Base-by-base conservation (phyloP, 1,140 invertebrate genomes). In the Thalassaphorura encarpata region DNA sequence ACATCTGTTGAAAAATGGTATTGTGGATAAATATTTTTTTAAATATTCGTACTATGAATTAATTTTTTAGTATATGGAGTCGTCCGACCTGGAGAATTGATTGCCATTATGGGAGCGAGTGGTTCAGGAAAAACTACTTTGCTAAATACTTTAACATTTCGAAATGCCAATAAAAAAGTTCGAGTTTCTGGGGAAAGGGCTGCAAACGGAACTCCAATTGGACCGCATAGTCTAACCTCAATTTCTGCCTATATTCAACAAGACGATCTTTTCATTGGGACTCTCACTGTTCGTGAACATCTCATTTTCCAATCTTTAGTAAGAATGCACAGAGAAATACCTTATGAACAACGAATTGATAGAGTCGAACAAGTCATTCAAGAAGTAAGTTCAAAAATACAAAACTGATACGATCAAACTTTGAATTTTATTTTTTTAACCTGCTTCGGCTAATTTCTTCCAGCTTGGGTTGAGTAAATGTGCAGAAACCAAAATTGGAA, bases 91-190 rank as follows among this genome's bases (percentile, higher is more conserved):
- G 92, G 91, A 3, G 88, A 94, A 69, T 71, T 97, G 23, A 69
- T 96, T 51, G 90, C 91, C 2, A 83, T 97, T 23, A 86, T 97
- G 84, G 93, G 93, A 3, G 85, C 90, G 2, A 53, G 45, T 43
- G 93, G 93, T 1, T 88, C 94, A 1, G 94, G 94, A 4, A 98
- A 98, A 75, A 95, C 93, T 0, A 97, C 93, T 0, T 77, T 97
- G 0, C 72, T 97, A 36, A 97, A 97, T 70, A 80, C 89, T 0
- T 68, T 97, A 28, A 95, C 90, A 1, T 87, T 85, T 69, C 77
- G 88, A 3, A 78, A 76, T 63, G 81, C 83, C 0, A 70, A 76
- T 4, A 73, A 77, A 5, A 81, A 82, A 16, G 73, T 93, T 0
- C 74, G 76, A 0, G 75, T 87, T n/a, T 78, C 76, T 26, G 88